phyloP scores from a whole-genome alignment of 2,888 invertebrate species.

The Cryptus viduatorius region DNA sequence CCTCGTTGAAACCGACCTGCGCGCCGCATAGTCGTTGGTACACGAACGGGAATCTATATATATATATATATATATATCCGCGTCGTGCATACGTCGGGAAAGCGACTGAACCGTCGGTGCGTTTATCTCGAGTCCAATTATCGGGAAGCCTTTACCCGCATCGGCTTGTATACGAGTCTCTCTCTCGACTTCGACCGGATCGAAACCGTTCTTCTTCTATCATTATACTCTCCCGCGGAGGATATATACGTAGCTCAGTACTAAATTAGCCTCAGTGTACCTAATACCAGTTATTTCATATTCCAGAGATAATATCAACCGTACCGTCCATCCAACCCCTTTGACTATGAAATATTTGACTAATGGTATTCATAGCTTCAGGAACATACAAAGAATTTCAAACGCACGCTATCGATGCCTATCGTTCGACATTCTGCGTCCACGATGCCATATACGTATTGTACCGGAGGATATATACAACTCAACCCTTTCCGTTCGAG shows the following conservation, averaged over 20 bases:
- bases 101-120: constrained; percentile 42
- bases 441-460: too few relatives aligned
- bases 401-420: constrained; percentile 29
- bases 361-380: constrained; percentile 60
- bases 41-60: constrained; percentile 18
- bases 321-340: constrained; percentile 8
- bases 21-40: constrained; percentile 7
- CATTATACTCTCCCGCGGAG: constrained; percentile 11
- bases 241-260: neutral
- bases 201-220: constrained; percentile 40
- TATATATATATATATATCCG: constrained; percentile 26
- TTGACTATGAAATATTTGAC: constrained; percentile 47
- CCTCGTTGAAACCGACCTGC: constrained; percentile 45
- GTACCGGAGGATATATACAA: neutral
- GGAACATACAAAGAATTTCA: constrained; percentile 47
- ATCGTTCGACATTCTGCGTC: constrained; percentile 23
- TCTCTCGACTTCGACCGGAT: constrained; percentile 46
- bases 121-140: constrained; percentile 63
- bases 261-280: constrained; percentile 19
- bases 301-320: constrained; percentile 55
- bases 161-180: constrained; percentile 26
- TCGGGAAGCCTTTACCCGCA: constrained; percentile 37
- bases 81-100: constrained; percentile 21
- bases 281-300: constrained; percentile 58
- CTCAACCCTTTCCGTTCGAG: neutral